Conservation (phyloP, 1,140 invertebrate species). For the Drosophila murphyi region DNA sequence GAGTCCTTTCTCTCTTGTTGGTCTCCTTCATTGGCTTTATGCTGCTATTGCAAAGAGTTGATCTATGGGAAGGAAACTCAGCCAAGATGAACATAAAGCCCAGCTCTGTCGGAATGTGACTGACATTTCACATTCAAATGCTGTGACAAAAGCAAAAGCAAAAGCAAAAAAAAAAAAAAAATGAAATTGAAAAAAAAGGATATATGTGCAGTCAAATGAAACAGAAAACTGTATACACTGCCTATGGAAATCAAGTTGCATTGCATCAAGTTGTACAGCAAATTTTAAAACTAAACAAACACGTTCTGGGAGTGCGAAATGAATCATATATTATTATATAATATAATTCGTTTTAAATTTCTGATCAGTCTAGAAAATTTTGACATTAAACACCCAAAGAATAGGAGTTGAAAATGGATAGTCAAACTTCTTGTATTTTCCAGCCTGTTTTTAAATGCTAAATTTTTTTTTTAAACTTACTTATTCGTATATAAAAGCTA, state of each 20-base stretch:
- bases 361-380: too few relatives aligned
- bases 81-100: conserved; percentile 52
- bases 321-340: too few relatives aligned
- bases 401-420: neutral
- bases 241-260: neutral
- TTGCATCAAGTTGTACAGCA: too few relatives aligned
- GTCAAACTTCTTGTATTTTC: too few relatives aligned
- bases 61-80: conserved; percentile 29
- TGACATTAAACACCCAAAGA: too few relatives aligned
- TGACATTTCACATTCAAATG: conserved; percentile 83
- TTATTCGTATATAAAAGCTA: neutral
- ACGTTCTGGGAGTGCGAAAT: too few relatives aligned
- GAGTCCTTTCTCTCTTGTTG: conserved; percentile 37
- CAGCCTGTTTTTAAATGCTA: too few relatives aligned
- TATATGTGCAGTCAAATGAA: neutral
- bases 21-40: conserved; percentile 9
- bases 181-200: neutral
- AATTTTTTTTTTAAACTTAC: too few relatives aligned
- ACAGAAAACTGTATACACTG: conserved; percentile 42
- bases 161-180: neutral
- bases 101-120: conserved; percentile 66
- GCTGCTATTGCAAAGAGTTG: conserved; percentile 53
- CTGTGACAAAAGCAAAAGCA: conserved; percentile 43
- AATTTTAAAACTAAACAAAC: too few relatives aligned
- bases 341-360: too few relatives aligned